A percentile compares a stretch with the other conserved stretches of the same genome.
These are phyloP conservation scores for Erinaceus europaeus DNA, from an alignment of 2,113 vertebrate species.

Conservation along the genomic window DNA sequence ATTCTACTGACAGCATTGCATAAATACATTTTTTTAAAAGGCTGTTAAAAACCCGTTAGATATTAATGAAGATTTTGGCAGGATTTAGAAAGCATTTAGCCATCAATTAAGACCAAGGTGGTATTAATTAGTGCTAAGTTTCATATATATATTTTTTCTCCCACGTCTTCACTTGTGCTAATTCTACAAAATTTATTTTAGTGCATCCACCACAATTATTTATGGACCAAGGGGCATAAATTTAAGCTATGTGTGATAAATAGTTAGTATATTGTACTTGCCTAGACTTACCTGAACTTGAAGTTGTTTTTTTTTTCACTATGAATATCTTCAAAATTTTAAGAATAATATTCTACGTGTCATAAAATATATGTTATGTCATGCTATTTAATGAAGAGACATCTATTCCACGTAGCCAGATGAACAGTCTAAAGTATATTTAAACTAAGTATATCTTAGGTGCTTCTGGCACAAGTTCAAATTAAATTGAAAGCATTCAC, in stretches of 20 bases:
- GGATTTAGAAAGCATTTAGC: neutral
- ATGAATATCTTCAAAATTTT: no score
- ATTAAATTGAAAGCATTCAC: slow-evolving; percentile 43
- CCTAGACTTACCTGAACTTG: neutral
- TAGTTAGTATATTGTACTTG: neutral
- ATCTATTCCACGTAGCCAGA: neutral
- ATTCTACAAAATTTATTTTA: neutral
- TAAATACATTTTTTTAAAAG: slow-evolving; percentile 45
- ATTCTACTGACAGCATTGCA: slow-evolving; percentile 68
- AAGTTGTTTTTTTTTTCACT: neutral
- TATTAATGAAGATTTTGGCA: neutral
- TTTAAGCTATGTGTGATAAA: neutral
- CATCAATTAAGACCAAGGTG: neutral
- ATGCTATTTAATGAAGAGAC: neutral
- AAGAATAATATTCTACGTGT: neutral
- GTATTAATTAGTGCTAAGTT: neutral
- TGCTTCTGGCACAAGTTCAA: slow-evolving; percentile 11
- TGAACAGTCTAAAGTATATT: slow-evolving; percentile 35
- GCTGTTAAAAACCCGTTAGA: neutral
- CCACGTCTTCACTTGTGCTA: neutral
- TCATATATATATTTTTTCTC: neutral
- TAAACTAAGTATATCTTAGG: slow-evolving; percentile 38
- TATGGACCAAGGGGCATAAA: neutral
- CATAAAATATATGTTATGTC: neutral
- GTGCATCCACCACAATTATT: neutral